A percentile compares a stretch with the other conserved stretches of the same genome.
These are phyloP conservation scores for Pipistrellus nathusii DNA, from an alignment of 2,797 vertebrate genomes.

Conservation along the genomic window DNA sequence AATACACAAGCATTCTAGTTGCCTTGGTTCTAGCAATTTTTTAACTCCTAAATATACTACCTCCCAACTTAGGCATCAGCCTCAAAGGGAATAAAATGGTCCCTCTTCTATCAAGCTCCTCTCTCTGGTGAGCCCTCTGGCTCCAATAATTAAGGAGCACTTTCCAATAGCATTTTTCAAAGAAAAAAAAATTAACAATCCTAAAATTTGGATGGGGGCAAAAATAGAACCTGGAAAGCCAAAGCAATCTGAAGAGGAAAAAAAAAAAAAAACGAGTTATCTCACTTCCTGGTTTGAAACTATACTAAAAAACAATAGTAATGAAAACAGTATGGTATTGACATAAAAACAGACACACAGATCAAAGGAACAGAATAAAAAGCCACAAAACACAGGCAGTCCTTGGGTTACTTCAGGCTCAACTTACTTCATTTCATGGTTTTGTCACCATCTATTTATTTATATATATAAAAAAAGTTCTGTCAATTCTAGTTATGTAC, in stretches of 20 bases:
- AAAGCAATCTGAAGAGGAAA: neutral
- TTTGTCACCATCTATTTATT: no score
- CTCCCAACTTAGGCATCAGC: neutral
- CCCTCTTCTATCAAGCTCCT: neutral
- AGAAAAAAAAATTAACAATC: neutral
- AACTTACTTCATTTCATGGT: no score
- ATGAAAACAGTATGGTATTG: neutral
- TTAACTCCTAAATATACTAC: neutral
- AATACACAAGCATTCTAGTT: neutral
- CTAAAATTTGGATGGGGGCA: neutral
- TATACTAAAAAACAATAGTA: neutral
- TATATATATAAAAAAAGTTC: no score
- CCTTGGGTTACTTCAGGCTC: no score
- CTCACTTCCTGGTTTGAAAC: neutral
- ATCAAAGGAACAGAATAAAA: neutral
- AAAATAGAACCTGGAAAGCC: neutral
- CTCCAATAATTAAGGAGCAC: neutral
- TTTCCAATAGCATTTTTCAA: neutral
- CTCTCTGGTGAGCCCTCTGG: neutral
- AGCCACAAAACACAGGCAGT: neutral
- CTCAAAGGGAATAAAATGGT: neutral
- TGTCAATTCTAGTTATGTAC: no score
- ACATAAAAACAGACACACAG: neutral
- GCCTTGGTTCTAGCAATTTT: neutral
- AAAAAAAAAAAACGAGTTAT: neutral